A percentile compares a stretch with the other conserved stretches of the same genome.
Evolutionary conservation across 2,797 vertebrate species (phyloP).

Genomic region (Acestrorhynchus altus): DNA sequence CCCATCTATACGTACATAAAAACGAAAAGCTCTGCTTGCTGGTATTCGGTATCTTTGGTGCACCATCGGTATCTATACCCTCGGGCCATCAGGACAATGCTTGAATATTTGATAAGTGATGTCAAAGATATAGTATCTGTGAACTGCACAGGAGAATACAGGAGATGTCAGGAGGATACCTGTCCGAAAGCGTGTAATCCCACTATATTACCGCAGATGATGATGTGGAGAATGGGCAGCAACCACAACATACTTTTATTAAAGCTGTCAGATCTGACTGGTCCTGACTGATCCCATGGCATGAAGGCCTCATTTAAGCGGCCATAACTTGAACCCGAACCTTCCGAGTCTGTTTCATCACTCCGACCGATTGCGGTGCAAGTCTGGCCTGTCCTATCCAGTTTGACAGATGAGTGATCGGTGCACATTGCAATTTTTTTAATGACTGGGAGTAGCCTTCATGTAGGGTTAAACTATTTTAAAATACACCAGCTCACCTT

Average conservation of each 20-base stretch:
- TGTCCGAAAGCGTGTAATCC: background rate
- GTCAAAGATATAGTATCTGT: background rate
- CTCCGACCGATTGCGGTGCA: background rate
- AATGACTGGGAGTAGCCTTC: conserved; percentile 3
- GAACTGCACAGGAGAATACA: background rate
- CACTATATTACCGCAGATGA: background rate
- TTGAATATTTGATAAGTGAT: conserved; percentile 10
- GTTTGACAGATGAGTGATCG: conserved; percentile 14
- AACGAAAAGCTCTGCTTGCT: background rate
- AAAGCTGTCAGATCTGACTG: conserved; percentile 13
- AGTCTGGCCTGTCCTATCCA: background rate
- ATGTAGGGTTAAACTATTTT: background rate
- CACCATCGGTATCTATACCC: background rate
- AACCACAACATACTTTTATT: conserved; percentile 8
- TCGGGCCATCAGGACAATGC: background rate
- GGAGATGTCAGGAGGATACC: background rate
- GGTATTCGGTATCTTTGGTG: background rate
- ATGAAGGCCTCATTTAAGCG: conserved; percentile 8
- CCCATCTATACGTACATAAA: too few species aligned
- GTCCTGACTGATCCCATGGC: conserved; percentile 14
- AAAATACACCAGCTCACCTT: background rate
- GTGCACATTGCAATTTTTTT: background rate
- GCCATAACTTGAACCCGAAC: background rate
- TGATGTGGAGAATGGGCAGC: conserved; percentile 7
- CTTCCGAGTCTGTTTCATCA: conserved; percentile 8